These are phyloP conservation scores for Etheostoma nigrum DNA, from an alignment of 2,797 vertebrate genomes.

Conservation along the genomic window DNA sequence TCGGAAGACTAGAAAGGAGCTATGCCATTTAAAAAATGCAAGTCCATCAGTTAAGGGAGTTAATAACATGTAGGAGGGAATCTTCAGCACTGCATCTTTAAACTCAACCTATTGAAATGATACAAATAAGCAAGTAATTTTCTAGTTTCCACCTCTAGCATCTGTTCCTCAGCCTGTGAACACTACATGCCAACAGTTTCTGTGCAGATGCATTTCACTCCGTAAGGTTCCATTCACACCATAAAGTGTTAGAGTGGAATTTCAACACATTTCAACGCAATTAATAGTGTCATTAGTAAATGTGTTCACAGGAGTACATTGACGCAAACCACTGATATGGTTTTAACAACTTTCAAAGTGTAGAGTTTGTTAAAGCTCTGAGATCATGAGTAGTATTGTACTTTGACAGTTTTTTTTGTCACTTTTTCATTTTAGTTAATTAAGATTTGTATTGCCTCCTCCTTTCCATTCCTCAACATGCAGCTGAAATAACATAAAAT, in stretches of 20 bases:
- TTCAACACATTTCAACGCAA: not conserved
- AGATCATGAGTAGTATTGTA: no score
- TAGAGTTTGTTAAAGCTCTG: no score
- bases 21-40: no score
- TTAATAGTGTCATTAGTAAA: not conserved
- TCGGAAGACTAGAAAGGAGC: no score
- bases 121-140: not conserved
- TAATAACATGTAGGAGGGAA: not conserved
- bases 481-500: not conserved
- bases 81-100: not conserved
- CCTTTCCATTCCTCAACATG: not conserved
- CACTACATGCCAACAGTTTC: not conserved
- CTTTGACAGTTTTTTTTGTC: no score
- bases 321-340: not conserved
- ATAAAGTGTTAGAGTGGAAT: not conserved
- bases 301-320: not conserved
- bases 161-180: not conserved
- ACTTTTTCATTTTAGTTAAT: not conserved
- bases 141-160: not conserved
- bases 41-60: not conserved
- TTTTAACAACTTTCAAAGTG: not conserved
- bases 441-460: not conserved
- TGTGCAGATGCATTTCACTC: not conserved
- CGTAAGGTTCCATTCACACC: not conserved
- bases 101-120: not conserved